Base-by-base conservation (phyloP, 2,888 invertebrate species). In the Standfussiana lucernea region DNA sequence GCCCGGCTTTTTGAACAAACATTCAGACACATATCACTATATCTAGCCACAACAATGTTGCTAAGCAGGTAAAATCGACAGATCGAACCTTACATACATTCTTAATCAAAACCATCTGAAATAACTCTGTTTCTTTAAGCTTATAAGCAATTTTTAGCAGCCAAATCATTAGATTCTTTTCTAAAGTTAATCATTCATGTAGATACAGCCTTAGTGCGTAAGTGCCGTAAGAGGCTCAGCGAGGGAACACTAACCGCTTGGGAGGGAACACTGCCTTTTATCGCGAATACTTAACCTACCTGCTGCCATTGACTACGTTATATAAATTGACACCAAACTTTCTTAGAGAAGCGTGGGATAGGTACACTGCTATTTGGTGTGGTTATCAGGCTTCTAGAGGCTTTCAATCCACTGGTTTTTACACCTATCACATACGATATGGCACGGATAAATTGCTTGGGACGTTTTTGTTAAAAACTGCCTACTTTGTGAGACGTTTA, bases 161-260 rank as follows among this genome's bases (percentile, higher is more conserved):
- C 1, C 7, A 69, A 35, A n/a, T 35, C 15, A 56, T 18, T 28
- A 11, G 1, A 47, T n/a, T 50, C 15, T 21, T 7, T 5, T 72
- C 35, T 37, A 40, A 67, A 66, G 53, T 2, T 18, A 32, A 35
- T 65, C n/a, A 2, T 32, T 0, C 2, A 45, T 32, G 35, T 67
- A 50, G 2, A 37, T 35, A 8, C 21, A 0, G n/a, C 74, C 32
- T 85, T 69, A 77, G 62, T 72, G 68, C 80, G 76, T 85, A 82
- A 88, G 81, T 86, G 77, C 82, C 65, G 42, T 77, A 56, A 83
- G 76, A 80, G 83, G 78, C 77, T 84, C 81, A 68, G 62, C 64
- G 68, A 62, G 75, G 77, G 80, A 84, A 88, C 82, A 86, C 84
- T 88, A 84, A 86, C 80, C 77, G 59, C 56, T 82, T 45, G 72